A percentile compares a stretch with the other conserved stretches of the same genome.
Evolutionary conservation across 2,888 invertebrate genomes (phyloP).

Genomic region (Zelleria hepariella): DNA sequence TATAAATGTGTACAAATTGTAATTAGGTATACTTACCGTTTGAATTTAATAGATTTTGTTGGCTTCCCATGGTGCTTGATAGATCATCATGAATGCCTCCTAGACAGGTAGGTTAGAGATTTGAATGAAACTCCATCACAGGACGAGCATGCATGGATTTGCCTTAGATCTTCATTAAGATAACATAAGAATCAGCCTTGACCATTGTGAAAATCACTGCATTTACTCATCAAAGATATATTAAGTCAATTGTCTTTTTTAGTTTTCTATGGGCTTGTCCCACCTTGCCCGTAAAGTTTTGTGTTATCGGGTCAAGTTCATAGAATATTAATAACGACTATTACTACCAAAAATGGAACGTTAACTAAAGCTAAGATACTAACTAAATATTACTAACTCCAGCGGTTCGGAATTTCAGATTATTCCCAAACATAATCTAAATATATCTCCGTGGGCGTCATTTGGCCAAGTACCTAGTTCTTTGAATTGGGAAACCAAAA

Average conservation of each 20-base stretch:
- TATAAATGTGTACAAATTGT: constrained; percentile 4
- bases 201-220: constrained; percentile 1
- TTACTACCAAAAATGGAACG: background rate
- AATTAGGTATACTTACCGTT: constrained; percentile 8
- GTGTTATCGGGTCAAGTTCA: background rate
- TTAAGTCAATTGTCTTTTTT: background rate
- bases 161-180: background rate
- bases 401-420: background rate
- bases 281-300: background rate
- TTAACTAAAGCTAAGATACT: background rate
- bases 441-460: background rate
- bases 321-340: background rate
- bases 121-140: background rate
- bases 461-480: background rate
- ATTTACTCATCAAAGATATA: constrained; percentile 5
- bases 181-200: background rate
- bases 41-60: constrained; percentile 13
- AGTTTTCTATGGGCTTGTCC: background rate
- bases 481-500: background rate
- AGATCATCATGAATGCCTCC: background rate
- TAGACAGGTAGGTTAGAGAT: background rate
- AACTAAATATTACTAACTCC: background rate
- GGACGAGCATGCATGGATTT: background rate
- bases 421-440: background rate
- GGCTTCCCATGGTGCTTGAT: constrained; percentile 3